A percentile compares a stretch with the other conserved stretches of the same genome.
phyloP scores from a whole-genome alignment of 2,113 vertebrate species.

The Gambusia affinis region DNA sequence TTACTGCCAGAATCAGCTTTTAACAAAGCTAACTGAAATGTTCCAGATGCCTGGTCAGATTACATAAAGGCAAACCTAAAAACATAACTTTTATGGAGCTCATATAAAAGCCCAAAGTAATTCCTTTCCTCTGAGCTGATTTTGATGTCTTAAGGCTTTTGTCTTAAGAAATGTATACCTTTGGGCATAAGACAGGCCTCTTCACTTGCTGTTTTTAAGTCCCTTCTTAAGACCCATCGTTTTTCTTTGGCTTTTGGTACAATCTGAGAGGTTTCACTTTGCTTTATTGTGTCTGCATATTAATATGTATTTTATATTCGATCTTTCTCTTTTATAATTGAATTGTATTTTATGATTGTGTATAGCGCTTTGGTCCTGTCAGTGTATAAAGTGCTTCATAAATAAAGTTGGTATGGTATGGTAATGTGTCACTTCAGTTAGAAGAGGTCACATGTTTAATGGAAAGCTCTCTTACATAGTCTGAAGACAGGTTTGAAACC shows the following conservation, averaged over 20 bases:
- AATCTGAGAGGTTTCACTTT: no score
- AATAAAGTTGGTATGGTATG: no score
- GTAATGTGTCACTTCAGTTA: slow-evolving; percentile 30
- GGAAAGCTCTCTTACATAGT: slow-evolving; percentile 17
- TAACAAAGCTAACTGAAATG: slow-evolving; percentile 17
- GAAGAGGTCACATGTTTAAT: slow-evolving; percentile 43
- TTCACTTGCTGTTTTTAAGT: no score
- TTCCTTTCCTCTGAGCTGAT: slow-evolving; percentile 2
- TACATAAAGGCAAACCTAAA: slow-evolving; percentile 9
- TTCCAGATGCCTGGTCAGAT: slow-evolving; percentile 10
- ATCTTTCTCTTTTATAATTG: no score
- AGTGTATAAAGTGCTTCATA: no score
- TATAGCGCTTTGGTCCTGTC: no score
- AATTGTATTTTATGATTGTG: no score
- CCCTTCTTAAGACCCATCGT: no score
- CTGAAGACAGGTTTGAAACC: slow-evolving; percentile 22
- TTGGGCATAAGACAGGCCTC: no score
- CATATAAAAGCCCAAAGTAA: slow-evolving; percentile 12
- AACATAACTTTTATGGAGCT: slow-evolving; percentile 8
- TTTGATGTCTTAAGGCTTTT: slow-evolving; percentile 2
- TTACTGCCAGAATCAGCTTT: neutral
- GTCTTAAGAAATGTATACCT: neutral
- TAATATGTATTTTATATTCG: no score
- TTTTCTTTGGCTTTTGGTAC: no score
- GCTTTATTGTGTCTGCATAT: no score